Conservation (phyloP, 2,113 vertebrate species). For the Psilopogon haemacephalus region DNA sequence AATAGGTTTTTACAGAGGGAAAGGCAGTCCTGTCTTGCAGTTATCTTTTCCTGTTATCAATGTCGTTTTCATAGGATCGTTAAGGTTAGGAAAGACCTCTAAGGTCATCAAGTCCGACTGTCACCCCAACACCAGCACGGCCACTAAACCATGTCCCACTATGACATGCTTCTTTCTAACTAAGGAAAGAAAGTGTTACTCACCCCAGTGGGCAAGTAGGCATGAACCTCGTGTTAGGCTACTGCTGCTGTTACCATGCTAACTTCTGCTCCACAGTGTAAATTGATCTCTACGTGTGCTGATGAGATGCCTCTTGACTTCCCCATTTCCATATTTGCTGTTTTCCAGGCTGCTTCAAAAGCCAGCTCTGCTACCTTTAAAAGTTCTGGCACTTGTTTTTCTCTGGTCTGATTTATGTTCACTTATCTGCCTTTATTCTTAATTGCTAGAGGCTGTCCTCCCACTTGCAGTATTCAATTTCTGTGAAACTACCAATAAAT, state of each 20-base stretch:
- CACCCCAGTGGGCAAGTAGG: not conserved
- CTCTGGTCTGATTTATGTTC: not conserved
- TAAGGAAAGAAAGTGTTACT: not conserved
- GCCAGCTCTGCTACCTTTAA: not conserved
- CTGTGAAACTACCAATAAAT: not conserved
- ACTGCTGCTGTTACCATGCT: not conserved
- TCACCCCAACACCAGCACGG: too few relatives aligned
- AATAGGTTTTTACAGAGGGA: not conserved
- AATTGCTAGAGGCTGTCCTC: conserved; percentile 5
- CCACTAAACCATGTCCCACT: too few relatives aligned
- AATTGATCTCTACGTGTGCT: not conserved
- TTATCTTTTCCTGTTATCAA: not conserved
- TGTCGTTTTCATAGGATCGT: not conserved
- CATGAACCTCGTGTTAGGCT: not conserved
- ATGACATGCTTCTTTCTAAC: not conserved
- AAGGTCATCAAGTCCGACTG: too few relatives aligned
- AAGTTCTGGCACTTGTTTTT: not conserved
- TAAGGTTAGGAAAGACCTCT: too few relatives aligned
- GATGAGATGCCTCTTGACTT: not conserved
- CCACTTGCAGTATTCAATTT: not conserved
- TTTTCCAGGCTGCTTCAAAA: not conserved
- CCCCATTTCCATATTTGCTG: not conserved
- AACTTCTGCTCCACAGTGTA: not conserved
- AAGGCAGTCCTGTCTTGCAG: not conserved
- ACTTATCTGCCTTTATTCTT: not conserved